Conservation (phyloP, 2,113 vertebrate genomes). For the Myrmophylax atrothorax region DNA sequence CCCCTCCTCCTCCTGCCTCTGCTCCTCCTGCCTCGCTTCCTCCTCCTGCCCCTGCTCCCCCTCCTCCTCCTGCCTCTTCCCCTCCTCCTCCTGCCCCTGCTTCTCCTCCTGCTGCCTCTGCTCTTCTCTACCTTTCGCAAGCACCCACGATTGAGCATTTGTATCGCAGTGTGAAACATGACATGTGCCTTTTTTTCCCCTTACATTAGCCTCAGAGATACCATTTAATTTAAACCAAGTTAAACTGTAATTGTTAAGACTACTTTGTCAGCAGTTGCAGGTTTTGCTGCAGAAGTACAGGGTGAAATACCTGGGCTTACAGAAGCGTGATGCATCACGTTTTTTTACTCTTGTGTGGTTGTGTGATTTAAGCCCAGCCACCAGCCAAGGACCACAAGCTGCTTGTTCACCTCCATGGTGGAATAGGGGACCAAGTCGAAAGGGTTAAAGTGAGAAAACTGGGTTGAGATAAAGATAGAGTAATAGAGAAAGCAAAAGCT, state of each 20-base stretch:
- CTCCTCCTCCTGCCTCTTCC: too few species aligned
- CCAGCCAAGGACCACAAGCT: background rate
- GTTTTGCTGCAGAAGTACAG: background rate
- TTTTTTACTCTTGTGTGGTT: background rate
- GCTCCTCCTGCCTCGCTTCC: too few species aligned
- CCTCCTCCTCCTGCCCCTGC: too few species aligned
- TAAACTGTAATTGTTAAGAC: background rate
- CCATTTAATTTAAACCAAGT: background rate
- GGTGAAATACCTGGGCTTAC: background rate
- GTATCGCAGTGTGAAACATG: rapidly evolving
- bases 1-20: too few species aligned
- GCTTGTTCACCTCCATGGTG: background rate
- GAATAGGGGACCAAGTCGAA: background rate
- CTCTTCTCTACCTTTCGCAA: too few species aligned
- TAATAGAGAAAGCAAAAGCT: background rate
- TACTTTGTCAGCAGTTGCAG: too few species aligned
- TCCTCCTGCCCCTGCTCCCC: too few species aligned
- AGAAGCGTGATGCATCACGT: background rate
- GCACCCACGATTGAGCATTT: rapidly evolving
- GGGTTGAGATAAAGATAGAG: background rate
- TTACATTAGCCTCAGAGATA: background rate
- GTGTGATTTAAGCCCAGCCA: background rate
- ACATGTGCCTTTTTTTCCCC: too few species aligned
- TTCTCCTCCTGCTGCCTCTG: background rate
- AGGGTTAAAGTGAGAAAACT: background rate